Evolutionary conservation across 2,888 invertebrate genomes (phyloP), one percentile per base, ranked within the genome.

Genomic region (Tipula vernalis): DNA sequence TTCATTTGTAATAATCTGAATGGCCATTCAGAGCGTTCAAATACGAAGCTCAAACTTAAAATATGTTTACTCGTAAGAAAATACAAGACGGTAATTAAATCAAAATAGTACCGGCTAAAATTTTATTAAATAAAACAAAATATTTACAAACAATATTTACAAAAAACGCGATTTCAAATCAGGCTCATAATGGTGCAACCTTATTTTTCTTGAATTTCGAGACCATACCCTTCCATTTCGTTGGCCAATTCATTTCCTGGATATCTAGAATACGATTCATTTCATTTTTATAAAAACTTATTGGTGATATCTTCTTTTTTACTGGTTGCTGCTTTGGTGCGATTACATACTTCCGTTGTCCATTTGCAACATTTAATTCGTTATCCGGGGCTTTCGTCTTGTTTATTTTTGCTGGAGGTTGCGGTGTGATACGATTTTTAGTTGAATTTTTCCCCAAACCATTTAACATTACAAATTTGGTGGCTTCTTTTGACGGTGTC

Each of bases 71-170:
- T 6, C 39, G 6, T 2, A 39, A 6, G 5, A 39, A 39, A 39
- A 39, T 39, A 5, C 3, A 3, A 39, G 0, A 2, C 6, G 28
- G 5, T 39, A 39, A 2, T 39, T 39, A 2, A 36, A n/a, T 36
- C n/a, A 8, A 10, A 87, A 71, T 87, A 87, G 12, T 15, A 39
- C 13, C 18, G n/a, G 71, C 15, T 28, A 36, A 5, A 83, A 36
- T 85, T 44, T n/a, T 36, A 87, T 15, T 86, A 83, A 13, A 87
- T 87, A 28, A 28, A 28, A 47, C 57, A 85, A 41, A 4, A 57
- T 57, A 57, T 57, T 57, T 57, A 57, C 51, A 57, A 57, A 57
- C 3, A 28, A 12, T 71, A 71, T 71, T 71, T 28, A 71, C 71
- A 71, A 18, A 71, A 71, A 28, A 28, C 10, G 10, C 12, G 28